Evolutionary conservation across 2,888 invertebrate species (phyloP).

Genomic region (Cataglyphis rosenhaueri): DNA sequence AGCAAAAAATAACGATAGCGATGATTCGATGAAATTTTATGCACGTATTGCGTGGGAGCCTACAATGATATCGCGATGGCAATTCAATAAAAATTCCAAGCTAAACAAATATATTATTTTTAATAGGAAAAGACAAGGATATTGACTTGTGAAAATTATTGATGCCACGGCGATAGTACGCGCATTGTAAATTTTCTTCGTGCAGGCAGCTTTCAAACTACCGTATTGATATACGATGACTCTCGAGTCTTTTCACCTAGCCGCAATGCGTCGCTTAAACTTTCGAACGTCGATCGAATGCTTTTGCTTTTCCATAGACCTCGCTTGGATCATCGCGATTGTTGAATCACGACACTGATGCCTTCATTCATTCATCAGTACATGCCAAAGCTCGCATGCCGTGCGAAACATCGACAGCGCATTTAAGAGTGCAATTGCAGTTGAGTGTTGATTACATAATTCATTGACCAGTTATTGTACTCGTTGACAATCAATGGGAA

Average conservation of each 20-base stretch:
- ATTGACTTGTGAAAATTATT: background rate
- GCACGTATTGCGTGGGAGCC: background rate
- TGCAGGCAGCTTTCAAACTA: background rate
- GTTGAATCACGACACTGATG: constrained; percentile 20
- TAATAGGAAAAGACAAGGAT: background rate
- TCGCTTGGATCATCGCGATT: constrained; percentile 18
- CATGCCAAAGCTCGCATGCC: background rate
- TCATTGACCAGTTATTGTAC: constrained; percentile 20
- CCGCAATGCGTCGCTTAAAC: background rate
- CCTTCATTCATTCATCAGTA: constrained; percentile 36
- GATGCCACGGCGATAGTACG: background rate
- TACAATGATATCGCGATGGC: background rate
- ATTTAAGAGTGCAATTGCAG: constrained; percentile 17
- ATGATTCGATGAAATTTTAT: background rate
- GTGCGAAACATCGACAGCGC: background rate
- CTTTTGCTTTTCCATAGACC: constrained; percentile 27
- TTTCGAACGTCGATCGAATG: constrained; percentile 10
- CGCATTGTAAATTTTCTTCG: background rate
- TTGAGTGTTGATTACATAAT: constrained; percentile 12
- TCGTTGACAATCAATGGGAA: constrained; percentile 7
- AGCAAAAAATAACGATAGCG: background rate
- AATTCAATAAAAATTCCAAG: background rate
- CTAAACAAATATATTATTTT: background rate
- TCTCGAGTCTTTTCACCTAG: constrained; percentile 12
- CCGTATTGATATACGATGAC: background rate